A percentile compares a stretch with the other conserved stretches of the same genome.
phyloP scores from a whole-genome alignment of 2,113 vertebrate species.

The Stigmatopora nigra region DNA sequence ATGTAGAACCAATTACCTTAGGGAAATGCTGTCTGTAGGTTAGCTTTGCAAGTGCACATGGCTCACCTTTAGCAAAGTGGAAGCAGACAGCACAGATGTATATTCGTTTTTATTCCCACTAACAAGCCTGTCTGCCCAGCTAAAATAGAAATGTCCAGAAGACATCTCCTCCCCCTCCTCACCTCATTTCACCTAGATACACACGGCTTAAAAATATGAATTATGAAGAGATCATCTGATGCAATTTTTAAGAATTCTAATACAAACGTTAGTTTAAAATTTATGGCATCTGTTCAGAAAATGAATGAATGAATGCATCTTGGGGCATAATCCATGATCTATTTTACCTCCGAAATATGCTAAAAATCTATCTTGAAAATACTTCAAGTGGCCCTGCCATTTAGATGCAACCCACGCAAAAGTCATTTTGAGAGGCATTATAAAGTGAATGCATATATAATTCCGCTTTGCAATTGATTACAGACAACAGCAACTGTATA shows the following conservation, averaged over 20 bases:
- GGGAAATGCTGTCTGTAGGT: constrained; percentile 68
- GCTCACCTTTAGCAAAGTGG: constrained; percentile 62
- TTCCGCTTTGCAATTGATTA: too few species aligned
- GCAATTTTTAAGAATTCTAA: constrained; percentile 17
- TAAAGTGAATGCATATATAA: too few species aligned
- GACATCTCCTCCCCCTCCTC: constrained; percentile 9
- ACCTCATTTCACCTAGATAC: constrained; percentile 22
- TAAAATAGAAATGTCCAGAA: constrained; percentile 50
- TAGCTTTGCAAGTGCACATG: constrained; percentile 52
- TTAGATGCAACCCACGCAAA: background rate
- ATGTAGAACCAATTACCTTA: constrained; percentile 64
- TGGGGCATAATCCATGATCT: background rate
- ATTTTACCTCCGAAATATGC: background rate
- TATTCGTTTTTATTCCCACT: constrained; percentile 41
- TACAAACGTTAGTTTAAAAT: constrained; percentile 23
- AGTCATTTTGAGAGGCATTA: too few species aligned
- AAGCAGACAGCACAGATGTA: constrained; percentile 48
- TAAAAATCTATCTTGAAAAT: background rate
- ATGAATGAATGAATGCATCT: background rate
- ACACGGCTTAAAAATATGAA: constrained; percentile 20
- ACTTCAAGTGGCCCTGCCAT: background rate
- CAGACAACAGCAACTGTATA: too few species aligned
- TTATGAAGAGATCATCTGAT: constrained; percentile 19
- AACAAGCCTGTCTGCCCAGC: constrained; percentile 52
- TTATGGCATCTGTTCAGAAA: background rate